These are phyloP conservation scores for Struthidea cinerea DNA, from an alignment of 2,113 vertebrate species.

Conservation along the genomic window DNA sequence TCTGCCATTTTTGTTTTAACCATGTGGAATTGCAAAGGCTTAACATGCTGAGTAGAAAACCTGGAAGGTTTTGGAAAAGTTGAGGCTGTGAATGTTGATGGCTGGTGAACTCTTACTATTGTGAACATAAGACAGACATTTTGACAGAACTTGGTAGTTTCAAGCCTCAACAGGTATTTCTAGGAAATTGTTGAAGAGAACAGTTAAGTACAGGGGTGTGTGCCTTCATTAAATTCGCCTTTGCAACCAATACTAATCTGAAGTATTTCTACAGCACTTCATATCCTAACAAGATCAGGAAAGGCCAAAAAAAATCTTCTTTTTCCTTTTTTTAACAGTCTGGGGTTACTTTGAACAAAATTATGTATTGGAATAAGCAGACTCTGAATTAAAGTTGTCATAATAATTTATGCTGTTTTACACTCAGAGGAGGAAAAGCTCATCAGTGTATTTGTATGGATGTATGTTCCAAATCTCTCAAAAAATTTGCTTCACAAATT, in stretches of 20 bases:
- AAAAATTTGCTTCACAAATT: neutral
- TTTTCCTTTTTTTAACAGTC: neutral
- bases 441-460: neutral
- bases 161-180: constrained; percentile 26
- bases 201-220: neutral
- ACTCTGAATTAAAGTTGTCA: neutral
- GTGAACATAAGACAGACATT: neutral
- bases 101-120: neutral
- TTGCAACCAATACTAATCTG: neutral
- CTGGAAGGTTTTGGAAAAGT: neutral
- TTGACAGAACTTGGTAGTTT: neutral
- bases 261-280: neutral
- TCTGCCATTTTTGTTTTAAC: neutral
- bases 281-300: neutral
- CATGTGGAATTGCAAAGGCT: neutral
- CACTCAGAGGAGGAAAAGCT: neutral
- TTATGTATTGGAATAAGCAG: neutral
- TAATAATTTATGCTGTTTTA: neutral
- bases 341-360: neutral
- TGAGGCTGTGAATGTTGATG: neutral
- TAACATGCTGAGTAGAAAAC: neutral
- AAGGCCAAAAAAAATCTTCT: neutral
- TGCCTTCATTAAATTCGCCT: neutral
- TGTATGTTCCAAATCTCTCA: neutral
- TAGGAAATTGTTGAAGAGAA: constrained; percentile 31